These are phyloP conservation scores for Laupala kohalensis DNA, from an alignment of 1,140 invertebrate species.

Conservation along the genomic window DNA sequence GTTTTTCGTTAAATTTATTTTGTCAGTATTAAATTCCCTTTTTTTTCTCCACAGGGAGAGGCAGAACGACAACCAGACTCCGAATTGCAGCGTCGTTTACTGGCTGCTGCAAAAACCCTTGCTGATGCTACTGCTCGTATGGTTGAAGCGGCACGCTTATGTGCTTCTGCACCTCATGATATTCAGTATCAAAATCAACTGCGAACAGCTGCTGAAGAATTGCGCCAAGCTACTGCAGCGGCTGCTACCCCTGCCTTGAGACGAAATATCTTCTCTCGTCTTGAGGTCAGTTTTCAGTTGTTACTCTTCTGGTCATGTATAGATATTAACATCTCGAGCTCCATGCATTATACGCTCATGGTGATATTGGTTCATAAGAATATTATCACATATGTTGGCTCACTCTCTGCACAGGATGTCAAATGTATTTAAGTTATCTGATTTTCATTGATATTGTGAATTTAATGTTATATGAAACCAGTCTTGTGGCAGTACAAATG, in stretches of 20 bases:
- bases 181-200: slow-evolving; percentile 70
- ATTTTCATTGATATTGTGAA: too few relatives aligned
- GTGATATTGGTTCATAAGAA: too few relatives aligned
- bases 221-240: slow-evolving; percentile 74
- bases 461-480: too few relatives aligned
- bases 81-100: slow-evolving; percentile 73
- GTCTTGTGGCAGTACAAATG: too few relatives aligned
- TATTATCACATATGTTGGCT: too few relatives aligned
- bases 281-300: slow-evolving; percentile 39
- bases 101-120: slow-evolving; percentile 83
- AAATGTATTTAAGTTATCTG: too few relatives aligned
- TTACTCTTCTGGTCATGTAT: background rate
- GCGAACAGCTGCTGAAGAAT: slow-evolving; percentile 76
- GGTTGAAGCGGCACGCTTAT: slow-evolving; percentile 90
- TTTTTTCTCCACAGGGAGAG: slow-evolving; percentile 46
- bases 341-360: too few relatives aligned
- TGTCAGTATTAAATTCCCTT: too few relatives aligned
- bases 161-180: slow-evolving; percentile 75
- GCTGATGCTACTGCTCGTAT: slow-evolving; percentile 92
- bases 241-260: slow-evolving; percentile 67
- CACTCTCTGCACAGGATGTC: background rate
- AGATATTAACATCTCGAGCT: too few relatives aligned
- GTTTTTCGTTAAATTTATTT: too few relatives aligned
- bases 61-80: slow-evolving; percentile 78
- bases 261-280: slow-evolving; percentile 56